Evolutionary conservation across 1,140 invertebrate genomes (phyloP).

Genomic region (Nomia melanderi): DNA sequence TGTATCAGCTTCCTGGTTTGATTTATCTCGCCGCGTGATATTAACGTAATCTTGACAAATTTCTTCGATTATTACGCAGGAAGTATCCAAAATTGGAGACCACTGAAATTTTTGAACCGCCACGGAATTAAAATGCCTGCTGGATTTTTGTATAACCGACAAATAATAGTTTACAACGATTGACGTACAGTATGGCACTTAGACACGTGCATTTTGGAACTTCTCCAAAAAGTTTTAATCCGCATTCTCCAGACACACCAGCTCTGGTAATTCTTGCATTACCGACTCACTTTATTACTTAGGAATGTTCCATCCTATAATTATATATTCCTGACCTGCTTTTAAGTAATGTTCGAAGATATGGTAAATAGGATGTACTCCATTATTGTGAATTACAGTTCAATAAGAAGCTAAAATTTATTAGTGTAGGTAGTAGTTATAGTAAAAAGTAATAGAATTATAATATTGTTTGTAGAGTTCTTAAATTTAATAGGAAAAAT

Average conservation of each 20-base stretch:
- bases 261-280: not conserved
- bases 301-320: constrained; percentile 13
- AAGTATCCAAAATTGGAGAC: not conserved
- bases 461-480: not conserved
- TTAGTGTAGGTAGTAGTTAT: too few relatives aligned
- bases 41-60: constrained; percentile 7
- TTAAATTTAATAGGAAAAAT: not conserved
- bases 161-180: constrained; percentile 10
- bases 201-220: constrained; percentile 2
- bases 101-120: not conserved
- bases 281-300: constrained; percentile 3
- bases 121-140: not conserved
- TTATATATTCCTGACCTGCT: too few relatives aligned
- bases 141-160: not conserved
- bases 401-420: too few relatives aligned
- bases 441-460: too few relatives aligned
- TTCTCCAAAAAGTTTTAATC: constrained; percentile 22
- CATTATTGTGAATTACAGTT: too few relatives aligned
- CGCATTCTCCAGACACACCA: constrained; percentile 3
- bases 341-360: too few relatives aligned
- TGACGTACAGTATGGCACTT: not conserved
- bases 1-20: constrained; percentile 30
- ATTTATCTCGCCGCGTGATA: constrained; percentile 32
- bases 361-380: too few relatives aligned
- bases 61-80: constrained; percentile 27